phyloP scores from a whole-genome alignment of 2,113 vertebrate genomes.

The Strix aluco region DNA sequence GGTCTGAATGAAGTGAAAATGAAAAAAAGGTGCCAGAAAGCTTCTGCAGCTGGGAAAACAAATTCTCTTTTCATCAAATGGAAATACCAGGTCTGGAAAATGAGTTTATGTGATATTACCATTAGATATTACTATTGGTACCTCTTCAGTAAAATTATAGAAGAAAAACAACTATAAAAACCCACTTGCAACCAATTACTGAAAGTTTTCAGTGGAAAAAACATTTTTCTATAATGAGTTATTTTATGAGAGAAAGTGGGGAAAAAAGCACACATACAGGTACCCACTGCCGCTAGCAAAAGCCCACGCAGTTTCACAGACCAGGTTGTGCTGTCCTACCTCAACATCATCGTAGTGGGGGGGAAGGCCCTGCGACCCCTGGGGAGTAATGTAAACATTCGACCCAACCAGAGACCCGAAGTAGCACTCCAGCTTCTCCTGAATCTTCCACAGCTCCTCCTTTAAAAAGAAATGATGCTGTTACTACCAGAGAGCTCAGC shows the following conservation, averaged over 20 bases:
- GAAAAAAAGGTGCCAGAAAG: neutral
- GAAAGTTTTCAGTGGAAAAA: neutral
- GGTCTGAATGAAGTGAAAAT: neutral
- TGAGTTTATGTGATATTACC: neutral
- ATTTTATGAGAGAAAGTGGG: accelerated
- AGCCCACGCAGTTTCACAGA: neutral
- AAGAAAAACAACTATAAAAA: neutral
- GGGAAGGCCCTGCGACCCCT: constrained; percentile 88
- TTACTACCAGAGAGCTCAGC: neutral
- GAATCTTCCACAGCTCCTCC: constrained; percentile 92
- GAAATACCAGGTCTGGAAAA: neutral
- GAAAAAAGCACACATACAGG: neutral
- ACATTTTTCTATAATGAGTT: neutral
- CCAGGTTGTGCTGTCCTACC: constrained; percentile 73
- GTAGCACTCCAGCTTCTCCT: constrained; percentile 92
- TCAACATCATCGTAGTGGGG: constrained; percentile 93
- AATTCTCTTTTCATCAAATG: neutral
- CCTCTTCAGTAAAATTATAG: neutral
- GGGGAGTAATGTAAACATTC: constrained; percentile 90
- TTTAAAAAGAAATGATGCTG: neutral
- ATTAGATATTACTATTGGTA: neutral
- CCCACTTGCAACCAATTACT: neutral
- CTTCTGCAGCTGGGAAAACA: neutral
- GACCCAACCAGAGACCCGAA: constrained; percentile 91
- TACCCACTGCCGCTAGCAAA: neutral